These are phyloP conservation scores for Drosophila hamatofila DNA, from an alignment of 2,888 invertebrate genomes.

Conservation along the genomic window DNA sequence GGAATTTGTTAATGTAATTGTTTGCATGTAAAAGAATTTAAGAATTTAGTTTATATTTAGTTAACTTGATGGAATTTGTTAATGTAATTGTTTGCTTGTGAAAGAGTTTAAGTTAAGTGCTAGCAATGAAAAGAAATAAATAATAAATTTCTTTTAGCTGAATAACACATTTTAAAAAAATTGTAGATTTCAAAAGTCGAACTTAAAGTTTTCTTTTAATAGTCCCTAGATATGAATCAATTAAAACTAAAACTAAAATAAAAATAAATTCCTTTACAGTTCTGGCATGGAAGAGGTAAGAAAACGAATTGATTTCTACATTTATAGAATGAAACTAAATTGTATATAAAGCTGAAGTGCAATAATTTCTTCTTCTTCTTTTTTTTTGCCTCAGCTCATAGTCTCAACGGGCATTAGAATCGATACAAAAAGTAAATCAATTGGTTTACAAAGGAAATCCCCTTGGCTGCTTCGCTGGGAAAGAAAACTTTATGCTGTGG, in stretches of 20 bases:
- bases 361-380: constrained; percentile 10
- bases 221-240: too few species aligned
- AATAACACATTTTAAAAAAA: not conserved
- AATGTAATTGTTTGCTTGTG: too few species aligned
- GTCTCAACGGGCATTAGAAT: constrained; percentile 11
- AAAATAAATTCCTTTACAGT: not conserved
- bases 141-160: not conserved
- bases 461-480: constrained; percentile 2
- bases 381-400: not conserved
- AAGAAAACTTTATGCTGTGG: not conserved
- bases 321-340: not conserved
- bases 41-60: too few species aligned
- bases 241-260: not conserved
- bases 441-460: constrained; percentile 22
- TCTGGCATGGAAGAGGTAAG: not conserved
- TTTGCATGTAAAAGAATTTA: too few species aligned
- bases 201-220: not conserved
- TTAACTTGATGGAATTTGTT: too few species aligned
- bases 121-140: too few species aligned
- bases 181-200: not conserved
- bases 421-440: constrained; percentile 15
- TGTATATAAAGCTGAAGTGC: constrained; percentile 26
- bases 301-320: not conserved
- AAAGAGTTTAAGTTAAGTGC: too few species aligned
- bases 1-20: too few species aligned